Percentiles rank a stretch among this genome's conserved stretches.
These are phyloP conservation scores for Hypothenemus hampei DNA, from an alignment of 1,140 invertebrate species.

Conservation along the genomic window DNA sequence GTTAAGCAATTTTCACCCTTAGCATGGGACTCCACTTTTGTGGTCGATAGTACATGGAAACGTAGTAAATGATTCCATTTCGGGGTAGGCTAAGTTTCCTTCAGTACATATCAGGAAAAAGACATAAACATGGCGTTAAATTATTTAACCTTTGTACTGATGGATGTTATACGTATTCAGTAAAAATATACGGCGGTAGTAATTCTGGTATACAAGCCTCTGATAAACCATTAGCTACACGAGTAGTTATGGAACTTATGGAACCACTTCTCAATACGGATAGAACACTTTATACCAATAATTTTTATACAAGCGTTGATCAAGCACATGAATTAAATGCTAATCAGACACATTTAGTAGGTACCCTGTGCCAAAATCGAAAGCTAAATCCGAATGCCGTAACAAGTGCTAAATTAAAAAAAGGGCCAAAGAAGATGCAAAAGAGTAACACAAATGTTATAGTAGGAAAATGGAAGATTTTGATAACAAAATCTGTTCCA, in stretches of 20 bases:
- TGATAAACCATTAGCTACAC: not conserved
- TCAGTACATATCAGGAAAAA: conserved; percentile 36
- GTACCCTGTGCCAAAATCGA: conserved; percentile 30
- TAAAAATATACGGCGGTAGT: conserved; percentile 5
- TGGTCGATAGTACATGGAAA: no score
- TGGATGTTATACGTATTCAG: not conserved
- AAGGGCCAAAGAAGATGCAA: conserved; percentile 25
- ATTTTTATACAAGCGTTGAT: conserved; percentile 22
- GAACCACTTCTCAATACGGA: conserved; percentile 5
- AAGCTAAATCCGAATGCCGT: conserved; percentile 29
- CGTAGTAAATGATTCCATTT: not conserved
- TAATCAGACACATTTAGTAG: conserved; percentile 40
- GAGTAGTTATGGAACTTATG: not conserved
- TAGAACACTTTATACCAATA: conserved; percentile 27
- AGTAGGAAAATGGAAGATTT: conserved; percentile 13
- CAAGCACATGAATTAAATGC: conserved; percentile 34
- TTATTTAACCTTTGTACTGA: conserved; percentile 34
- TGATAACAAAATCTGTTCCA: not conserved
- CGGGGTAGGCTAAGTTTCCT: conserved; percentile 31
- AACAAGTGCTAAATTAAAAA: conserved; percentile 1
- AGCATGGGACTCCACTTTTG: no score
- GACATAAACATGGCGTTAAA: conserved; percentile 36
- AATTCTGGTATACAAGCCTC: not conserved
- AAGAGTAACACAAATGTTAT: conserved; percentile 28
- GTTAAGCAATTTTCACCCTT: no score